Conservation (phyloP, 2,113 vertebrate species). For the Azemiops feae region DNA sequence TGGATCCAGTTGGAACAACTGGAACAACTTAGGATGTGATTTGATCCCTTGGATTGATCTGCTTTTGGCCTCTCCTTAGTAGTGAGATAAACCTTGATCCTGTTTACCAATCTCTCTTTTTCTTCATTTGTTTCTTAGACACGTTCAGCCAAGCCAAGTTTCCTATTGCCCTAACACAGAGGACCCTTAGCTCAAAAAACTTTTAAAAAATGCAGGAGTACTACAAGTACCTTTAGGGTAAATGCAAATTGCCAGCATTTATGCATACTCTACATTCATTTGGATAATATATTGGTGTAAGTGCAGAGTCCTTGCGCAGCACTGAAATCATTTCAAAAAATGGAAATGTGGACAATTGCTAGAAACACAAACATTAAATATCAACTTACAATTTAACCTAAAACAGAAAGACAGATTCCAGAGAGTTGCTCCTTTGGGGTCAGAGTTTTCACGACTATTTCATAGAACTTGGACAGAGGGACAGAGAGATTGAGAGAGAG, state of each 20-base stretch:
- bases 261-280: neutral
- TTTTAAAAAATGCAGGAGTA: neutral
- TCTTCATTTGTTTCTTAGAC: neutral
- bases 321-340: neutral
- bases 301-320: neutral
- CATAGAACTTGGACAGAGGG: neutral
- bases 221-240: neutral
- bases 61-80: neutral
- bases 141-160: neutral
- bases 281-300: neutral
- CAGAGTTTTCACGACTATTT: neutral
- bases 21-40: no score
- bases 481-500: neutral
- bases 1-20: neutral
- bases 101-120: neutral
- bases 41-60: neutral
- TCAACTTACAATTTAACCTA: neutral
- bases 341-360: neutral
- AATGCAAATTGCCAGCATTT: slow-evolving; percentile 13
- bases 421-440: neutral
- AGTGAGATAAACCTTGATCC: neutral
- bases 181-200: neutral
- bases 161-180: neutral
- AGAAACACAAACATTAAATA: neutral
- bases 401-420: neutral